These are phyloP conservation scores for Chaitophorus viminalis DNA, from an alignment of 2,888 invertebrate genomes.

Conservation along the genomic window DNA sequence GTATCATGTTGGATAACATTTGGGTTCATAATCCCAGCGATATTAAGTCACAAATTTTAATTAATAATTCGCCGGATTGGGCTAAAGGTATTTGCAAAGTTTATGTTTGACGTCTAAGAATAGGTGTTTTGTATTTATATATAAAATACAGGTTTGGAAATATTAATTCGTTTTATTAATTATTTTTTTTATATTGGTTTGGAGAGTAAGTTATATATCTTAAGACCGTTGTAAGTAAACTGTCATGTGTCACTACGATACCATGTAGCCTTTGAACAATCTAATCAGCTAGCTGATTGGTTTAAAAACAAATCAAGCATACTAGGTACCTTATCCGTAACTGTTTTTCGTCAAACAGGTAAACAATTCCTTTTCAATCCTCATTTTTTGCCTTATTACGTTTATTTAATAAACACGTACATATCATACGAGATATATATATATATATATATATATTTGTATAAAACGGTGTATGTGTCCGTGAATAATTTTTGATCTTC, in stretches of 20 bases:
- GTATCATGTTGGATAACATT: constrained; percentile 10
- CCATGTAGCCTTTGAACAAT: background rate
- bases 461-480: background rate
- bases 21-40: background rate
- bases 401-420: background rate
- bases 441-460: background rate
- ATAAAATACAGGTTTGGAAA: background rate
- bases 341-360: background rate
- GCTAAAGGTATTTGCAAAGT: background rate
- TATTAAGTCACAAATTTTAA: constrained; percentile 19
- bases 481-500: background rate
- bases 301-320: background rate
- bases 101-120: background rate
- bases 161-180: constrained; percentile 17
- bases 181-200: constrained; percentile 22
- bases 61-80: constrained; percentile 10
- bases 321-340: background rate
- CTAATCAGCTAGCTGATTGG: constrained; percentile 7
- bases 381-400: background rate
- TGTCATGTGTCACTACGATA: background rate
- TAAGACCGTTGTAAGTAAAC: background rate
- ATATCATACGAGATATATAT: background rate
- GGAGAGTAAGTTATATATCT: background rate
- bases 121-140: background rate
- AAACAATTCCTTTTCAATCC: background rate